Base-by-base conservation (phyloP, 2,797 vertebrate species). In the Hydrolagus colliei region DNA sequence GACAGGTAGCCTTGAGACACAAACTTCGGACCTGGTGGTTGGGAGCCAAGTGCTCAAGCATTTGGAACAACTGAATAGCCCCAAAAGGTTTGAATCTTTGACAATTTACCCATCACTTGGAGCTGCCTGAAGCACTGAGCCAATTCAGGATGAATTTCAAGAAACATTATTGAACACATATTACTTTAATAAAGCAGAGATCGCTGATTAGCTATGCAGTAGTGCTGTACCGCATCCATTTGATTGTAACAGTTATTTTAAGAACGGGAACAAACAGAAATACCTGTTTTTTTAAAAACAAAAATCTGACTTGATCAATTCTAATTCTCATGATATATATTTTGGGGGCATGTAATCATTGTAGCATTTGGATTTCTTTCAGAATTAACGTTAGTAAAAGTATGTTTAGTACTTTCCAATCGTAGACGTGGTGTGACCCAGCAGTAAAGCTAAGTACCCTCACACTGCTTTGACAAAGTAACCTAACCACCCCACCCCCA, bases 71-170 rank as follows among this genome's bases (percentile, higher is more conserved):
- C 79, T 84, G 79, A 35, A 32, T 18, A 84, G 79, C 79, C 79
- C 62, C 65, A 67, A 16, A 41, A 84, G 79, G 79, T 27, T 84
- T 84, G 65, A 71, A 84, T 35, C 67, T 84, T 84, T 84, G 79
- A 84, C 79, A 84, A 84, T 84, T 84, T 71, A 84, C 79, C 79
- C 65, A 84, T 67, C 79, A 84, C 65, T 68, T 71, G 9, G 65
- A 84, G 71, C 79, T 84, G 79, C 79, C 79, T 84, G 16, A 84
- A 67, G 65, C 79, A 71, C 13, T 71, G 65, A 11, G 79, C 79
- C 41, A 84, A 71, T 16, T 84, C 68, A 27, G 67, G 79, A 68
- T 84, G 32, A 16, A 18, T 84, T 82, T 84, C 79, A 84, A 84
- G 65, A 35, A 84, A 84, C 32, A 68, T 71, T 84, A 84, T 68